phyloP scores from a whole-genome alignment of 2,888 invertebrate species.

The Phanerotoma sp. region DNA sequence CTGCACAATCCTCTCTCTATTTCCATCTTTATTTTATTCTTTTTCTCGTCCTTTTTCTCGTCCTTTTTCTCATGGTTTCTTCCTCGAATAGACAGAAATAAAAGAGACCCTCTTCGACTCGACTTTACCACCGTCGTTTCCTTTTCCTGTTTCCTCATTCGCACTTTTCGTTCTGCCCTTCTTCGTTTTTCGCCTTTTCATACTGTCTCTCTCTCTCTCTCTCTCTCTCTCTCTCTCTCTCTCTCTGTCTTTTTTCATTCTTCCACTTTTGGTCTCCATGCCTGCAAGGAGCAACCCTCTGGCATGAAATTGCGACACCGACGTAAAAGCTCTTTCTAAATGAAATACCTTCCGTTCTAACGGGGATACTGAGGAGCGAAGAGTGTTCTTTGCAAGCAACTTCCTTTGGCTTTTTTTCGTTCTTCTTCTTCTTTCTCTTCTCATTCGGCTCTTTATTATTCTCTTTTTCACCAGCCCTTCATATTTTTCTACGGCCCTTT shows the following conservation, averaged over 20 bases:
- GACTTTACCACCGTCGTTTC: conserved; percentile 14
- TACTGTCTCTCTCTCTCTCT: too few species aligned
- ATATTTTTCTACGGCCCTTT: too few species aligned
- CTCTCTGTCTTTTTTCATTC: conserved; percentile 8
- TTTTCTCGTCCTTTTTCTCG: too few species aligned
- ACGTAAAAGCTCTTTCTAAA: conserved; percentile 31
- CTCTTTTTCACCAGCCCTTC: not conserved
- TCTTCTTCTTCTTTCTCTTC: conserved; percentile 3
- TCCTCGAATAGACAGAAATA: too few species aligned
- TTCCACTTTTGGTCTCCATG: too few species aligned
- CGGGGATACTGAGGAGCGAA: conserved; percentile 1
- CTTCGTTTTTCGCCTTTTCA: conserved; percentile 1
- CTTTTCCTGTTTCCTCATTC: conserved; percentile 15
- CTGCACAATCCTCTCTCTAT: conserved; percentile 8
- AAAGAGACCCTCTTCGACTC: conserved; percentile 13
- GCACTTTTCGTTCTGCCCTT: conserved; percentile 7
- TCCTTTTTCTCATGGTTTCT: too few species aligned
- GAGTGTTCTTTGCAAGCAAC: conserved; percentile 1
- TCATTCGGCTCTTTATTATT: not conserved
- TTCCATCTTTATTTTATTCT: too few species aligned
- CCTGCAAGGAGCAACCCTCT: conserved; percentile 2
- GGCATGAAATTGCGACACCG: conserved; percentile 33
- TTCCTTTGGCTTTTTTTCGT: not conserved
- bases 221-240: too few species aligned
- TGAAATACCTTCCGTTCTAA: conserved; percentile 33